Base-by-base conservation (phyloP, 2,888 invertebrate genomes). In the Metallyticus violacea region DNA sequence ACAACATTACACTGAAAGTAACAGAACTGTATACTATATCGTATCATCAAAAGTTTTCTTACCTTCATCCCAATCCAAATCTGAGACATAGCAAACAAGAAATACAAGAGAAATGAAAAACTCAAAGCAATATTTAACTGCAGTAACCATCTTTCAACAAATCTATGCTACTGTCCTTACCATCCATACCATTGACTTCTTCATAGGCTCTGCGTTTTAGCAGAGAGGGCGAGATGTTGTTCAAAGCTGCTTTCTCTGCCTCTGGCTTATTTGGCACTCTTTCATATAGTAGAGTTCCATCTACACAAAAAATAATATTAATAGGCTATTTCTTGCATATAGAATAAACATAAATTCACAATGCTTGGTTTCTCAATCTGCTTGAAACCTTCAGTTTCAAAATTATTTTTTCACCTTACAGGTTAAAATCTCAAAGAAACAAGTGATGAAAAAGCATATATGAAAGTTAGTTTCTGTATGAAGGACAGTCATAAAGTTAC, bases 251-350 rank as follows among this genome's bases (percentile, higher is more conserved):
- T 89, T 91, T 92, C 90, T 94, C 94, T 30, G 94, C 92, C 91
- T 94, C 94, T 15, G 93, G 93, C 92, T 97, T 97, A 90, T 97
- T 97, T 89, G 96, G 95, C 90, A 97, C 95, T 90, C 97, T 94
- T 91, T 97, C 97, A 91, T 97, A 97, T 89, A 97, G 91, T 89
- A 98, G 93, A 92, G 97, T 97, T 90, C 97, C 98, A 92, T 98
- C 97, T 93, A 92, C 30, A 4, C 40, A 62, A 62, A 9, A 90
- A 90, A 89, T 76, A 85, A 83, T 85, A 88, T 81, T 29, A 81
- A 27, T 9, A 30, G 28, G 80, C 83, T 85, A 25, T 4, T 26
- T 22, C 22, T 2, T 79, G 6, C n/a, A n/a, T n/a, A n/a, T n/a
- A n/a, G n/a, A n/a, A n/a, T n/a, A n/a, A n/a, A n/a, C n/a, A n/a